Evolutionary conservation across 64 coral and sea anemone genomes (phyloP).

Genomic region (Astreopora myriophthalma): DNA sequence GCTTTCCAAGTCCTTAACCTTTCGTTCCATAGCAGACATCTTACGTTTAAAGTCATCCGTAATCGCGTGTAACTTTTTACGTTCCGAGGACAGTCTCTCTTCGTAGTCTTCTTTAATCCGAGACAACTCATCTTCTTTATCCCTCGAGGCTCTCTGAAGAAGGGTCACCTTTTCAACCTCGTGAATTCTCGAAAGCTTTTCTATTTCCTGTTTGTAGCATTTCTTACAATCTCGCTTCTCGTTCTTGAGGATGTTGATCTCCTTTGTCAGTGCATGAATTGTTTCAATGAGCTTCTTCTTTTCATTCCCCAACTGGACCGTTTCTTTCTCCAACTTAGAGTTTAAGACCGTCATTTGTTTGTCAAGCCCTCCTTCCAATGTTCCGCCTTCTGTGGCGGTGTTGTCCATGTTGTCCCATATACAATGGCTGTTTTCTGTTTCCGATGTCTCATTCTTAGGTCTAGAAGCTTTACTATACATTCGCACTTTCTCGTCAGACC

Average conservation of each 20-base stretch:
- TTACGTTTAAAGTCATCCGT: constrained; percentile 80
- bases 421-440: not conserved
- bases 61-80: constrained; percentile 51
- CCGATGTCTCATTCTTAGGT: not conserved
- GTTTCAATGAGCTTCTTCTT: constrained; percentile 56
- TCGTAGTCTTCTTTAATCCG: constrained; percentile 56
- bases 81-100: constrained; percentile 59
- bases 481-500: constrained; percentile 55
- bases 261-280: constrained; percentile 67
- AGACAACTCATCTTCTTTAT: constrained; percentile 73
- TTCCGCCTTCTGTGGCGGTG: not conserved
- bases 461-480: not conserved
- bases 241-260: constrained; percentile 65
- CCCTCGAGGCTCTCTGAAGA: constrained; percentile 48
- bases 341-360: not conserved
- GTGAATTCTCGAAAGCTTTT: constrained; percentile 41
- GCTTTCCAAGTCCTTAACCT: constrained; percentile 62
- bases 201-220: constrained; percentile 41
- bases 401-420: not conserved
- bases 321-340: not conserved
- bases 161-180: constrained; percentile 76
- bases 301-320: constrained; percentile 39
- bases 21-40: constrained; percentile 55
- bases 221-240: constrained; percentile 42
- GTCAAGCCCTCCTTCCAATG: not conserved